Evolutionary conservation across 2,113 vertebrate species (phyloP).

Genomic region (Progne subis): DNA sequence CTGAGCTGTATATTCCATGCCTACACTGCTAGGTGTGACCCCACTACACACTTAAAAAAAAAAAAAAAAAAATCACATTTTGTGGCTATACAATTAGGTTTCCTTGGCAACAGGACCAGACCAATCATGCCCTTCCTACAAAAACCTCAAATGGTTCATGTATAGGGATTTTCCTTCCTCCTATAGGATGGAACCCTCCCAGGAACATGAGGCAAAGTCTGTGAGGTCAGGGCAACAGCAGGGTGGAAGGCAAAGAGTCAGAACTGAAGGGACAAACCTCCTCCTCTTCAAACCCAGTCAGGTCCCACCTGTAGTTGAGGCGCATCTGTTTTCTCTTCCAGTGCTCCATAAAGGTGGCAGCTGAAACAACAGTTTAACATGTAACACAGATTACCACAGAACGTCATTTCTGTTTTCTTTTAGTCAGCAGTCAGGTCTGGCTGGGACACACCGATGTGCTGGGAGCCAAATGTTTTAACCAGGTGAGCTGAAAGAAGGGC

Average conservation of each 20-base stretch:
- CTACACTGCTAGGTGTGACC: slow-evolving; percentile 5
- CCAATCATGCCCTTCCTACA: background rate
- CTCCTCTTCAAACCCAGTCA: slow-evolving; percentile 93
- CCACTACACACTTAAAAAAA: background rate
- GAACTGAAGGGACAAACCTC: slow-evolving; percentile 78
- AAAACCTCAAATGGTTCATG: background rate
- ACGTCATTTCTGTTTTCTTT: background rate
- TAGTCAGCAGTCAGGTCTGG: background rate
- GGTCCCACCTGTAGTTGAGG: slow-evolving; percentile 95
- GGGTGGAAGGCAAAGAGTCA: background rate
- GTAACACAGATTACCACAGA: background rate
- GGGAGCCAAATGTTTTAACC: background rate
- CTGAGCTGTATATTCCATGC: slow-evolving; percentile 13
- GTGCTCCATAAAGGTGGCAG: slow-evolving; percentile 97
- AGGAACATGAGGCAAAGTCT: background rate
- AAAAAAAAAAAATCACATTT: background rate
- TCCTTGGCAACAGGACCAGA: background rate
- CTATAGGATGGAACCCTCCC: background rate
- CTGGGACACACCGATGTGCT: background rate
- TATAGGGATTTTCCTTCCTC: slow-evolving; percentile 1
- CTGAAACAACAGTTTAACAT: slow-evolving; percentile 65
- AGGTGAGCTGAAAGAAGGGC: background rate
- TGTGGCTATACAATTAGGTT: background rate
- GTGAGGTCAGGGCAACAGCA: background rate
- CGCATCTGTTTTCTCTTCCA: slow-evolving; percentile 98